phyloP scores from a whole-genome alignment of 1,140 invertebrate species.

The Adoxophyes honmai region DNA sequence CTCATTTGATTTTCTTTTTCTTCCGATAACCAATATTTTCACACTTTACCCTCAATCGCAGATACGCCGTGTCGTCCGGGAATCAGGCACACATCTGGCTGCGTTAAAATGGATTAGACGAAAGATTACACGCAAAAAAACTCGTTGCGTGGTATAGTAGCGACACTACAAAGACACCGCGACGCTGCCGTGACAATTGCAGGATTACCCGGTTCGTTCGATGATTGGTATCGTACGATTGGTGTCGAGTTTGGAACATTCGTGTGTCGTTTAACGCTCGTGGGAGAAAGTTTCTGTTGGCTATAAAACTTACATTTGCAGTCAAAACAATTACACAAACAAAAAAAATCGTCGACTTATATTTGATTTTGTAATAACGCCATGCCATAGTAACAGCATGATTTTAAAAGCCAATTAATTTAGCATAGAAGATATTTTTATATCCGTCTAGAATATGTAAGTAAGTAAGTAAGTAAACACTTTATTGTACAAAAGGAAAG shows the following conservation, averaged over 20 bases:
- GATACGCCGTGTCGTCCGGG: conserved; percentile 21
- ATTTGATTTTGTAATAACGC: too few relatives aligned
- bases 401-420: too few relatives aligned
- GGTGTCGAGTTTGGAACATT: conserved; percentile 23
- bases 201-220: conserved; percentile 56
- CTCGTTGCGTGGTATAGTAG: neutral
- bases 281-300: neutral
- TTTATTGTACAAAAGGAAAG: too few relatives aligned
- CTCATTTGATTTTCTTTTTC: too few relatives aligned
- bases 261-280: neutral
- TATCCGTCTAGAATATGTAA: too few relatives aligned
- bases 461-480: too few relatives aligned
- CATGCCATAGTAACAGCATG: too few relatives aligned
- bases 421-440: too few relatives aligned
- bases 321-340: too few relatives aligned
- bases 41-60: conserved; percentile 24
- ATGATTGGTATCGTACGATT: conserved; percentile 16
- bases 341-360: too few relatives aligned
- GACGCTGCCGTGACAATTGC: conserved; percentile 65
- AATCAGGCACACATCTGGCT: conserved; percentile 57
- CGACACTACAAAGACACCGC: conserved; percentile 59
- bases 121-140: conserved; percentile 69
- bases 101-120: conserved; percentile 71
- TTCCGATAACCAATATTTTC: neutral
- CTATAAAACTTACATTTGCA: too few relatives aligned